Evolutionary conservation across 2,888 invertebrate species (phyloP), one percentile per base, ranked within the genome.

Genomic region (Hyppa rectilinea): DNA sequence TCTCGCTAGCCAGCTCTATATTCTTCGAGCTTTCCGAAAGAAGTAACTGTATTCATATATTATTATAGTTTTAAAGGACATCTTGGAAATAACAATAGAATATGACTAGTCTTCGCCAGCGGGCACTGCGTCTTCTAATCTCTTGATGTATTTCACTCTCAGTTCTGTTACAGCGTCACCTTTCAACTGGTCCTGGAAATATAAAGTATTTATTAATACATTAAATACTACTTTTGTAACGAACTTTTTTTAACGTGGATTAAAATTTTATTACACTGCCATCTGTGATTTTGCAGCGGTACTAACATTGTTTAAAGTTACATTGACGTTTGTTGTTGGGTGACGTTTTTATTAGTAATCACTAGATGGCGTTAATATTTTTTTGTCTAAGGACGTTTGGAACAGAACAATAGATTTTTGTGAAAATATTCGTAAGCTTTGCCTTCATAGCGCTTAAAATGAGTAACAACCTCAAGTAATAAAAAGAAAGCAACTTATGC

Each of bases 61-160:
- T 7, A n/a, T 12, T 17, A 31, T 38, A 38, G 23, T 49, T 14
- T n/a, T 70, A 29, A 0, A 23, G 9, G 23, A 70, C 20, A 29
- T 76, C 17, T 47, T 55, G 40, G 53, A 76, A 76, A 10, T 34
- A 23, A 2, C 10, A 45, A 26, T 53, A 38, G 20, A 63, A 34
- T 34, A 31, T 60, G n/a, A 69, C 96, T 97, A 99, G 95, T 99
- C 99, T 96, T 99, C 99, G 31, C 99, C 99, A 50, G 99, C 99
- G 14, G 99, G 99, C 87, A 99, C 98, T 2, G 99, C 99, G 94
- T 99, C 99, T 96, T 99, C 99, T 89, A 99, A 96, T 92, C 99
- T 97, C 90, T 99, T 98, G 77, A 99, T 97, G 92, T 99, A 99
- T 92, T 99, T 99, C 4, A 99, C 97, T 88, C 99, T 96, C 29